A percentile compares a stretch with the other conserved stretches of the same genome.
phyloP scores from a whole-genome alignment of 2,797 vertebrate species.

The Enteromius radiatus region DNA sequence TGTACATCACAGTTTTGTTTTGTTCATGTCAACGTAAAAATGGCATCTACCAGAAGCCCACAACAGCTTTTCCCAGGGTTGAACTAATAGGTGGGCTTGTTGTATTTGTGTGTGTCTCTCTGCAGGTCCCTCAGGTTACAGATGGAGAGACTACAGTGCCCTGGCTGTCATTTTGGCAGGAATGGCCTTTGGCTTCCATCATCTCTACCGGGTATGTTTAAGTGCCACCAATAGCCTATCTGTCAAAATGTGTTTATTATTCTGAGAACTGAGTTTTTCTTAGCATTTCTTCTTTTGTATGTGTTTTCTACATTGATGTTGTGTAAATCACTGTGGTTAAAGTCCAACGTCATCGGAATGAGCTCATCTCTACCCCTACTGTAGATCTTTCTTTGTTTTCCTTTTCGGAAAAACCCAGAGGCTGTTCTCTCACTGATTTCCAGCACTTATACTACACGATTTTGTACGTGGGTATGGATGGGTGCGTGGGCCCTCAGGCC shows the following conservation, averaged over 20 bases:
- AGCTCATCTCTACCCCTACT: constrained; percentile 70
- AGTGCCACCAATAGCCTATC: constrained; percentile 1
- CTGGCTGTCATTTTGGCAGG: constrained; percentile 93
- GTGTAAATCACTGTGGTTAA: constrained; percentile 63
- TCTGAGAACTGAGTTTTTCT: background rate
- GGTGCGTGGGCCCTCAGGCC: constrained; percentile 15
- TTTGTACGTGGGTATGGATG: constrained; percentile 65
- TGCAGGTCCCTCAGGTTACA: constrained; percentile 83
- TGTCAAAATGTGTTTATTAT: background rate
- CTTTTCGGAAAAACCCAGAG: constrained; percentile 62
- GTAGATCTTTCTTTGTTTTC: constrained; percentile 61
- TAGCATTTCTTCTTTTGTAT: background rate
- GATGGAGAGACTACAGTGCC: constrained; percentile 95
- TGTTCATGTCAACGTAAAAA: constrained; percentile 3
- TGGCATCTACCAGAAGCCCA: constrained; percentile 2
- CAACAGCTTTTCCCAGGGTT: background rate
- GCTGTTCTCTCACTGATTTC: constrained; percentile 65
- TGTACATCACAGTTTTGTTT: background rate
- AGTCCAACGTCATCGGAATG: constrained; percentile 73
- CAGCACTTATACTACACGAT: constrained; percentile 72
- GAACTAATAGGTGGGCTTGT: constrained; percentile 31
- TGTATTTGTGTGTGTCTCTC: constrained; percentile 49
- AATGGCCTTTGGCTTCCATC: constrained; percentile 93
- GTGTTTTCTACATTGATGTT: constrained; percentile 13
- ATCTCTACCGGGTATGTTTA: constrained; percentile 89